Conservation (phyloP, 1,140 invertebrate species). For the Capitella teleta region DNA sequence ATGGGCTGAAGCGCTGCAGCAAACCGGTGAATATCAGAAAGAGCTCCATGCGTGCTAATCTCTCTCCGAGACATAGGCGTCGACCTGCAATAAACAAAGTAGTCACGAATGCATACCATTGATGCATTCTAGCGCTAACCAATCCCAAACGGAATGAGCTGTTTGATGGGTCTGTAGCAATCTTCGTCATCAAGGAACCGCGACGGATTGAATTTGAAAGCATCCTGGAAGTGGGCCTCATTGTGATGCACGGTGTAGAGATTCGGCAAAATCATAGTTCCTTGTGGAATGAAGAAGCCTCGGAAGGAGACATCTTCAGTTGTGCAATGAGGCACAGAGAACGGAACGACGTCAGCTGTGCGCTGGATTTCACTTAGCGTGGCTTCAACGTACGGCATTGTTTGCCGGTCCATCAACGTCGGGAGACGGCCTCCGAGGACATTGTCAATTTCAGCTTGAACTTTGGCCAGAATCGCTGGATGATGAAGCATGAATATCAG, state of each 20-base stretch:
- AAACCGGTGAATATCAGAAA: slow-evolving; percentile 19
- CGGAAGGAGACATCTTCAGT: slow-evolving; percentile 23
- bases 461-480: slow-evolving; percentile 54
- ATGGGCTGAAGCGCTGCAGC: slow-evolving; percentile 20
- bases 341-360: slow-evolving; percentile 31
- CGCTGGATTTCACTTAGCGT: slow-evolving; percentile 31
- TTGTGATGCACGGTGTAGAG: slow-evolving; percentile 49
- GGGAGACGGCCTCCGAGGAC: slow-evolving; percentile 69
- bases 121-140: too few relatives aligned
- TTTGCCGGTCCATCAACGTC: slow-evolving; percentile 57
- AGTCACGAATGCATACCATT: too few relatives aligned
- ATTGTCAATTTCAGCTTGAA: slow-evolving; percentile 75
- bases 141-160: slow-evolving; percentile 18
- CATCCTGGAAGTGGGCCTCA: slow-evolving; percentile 4
- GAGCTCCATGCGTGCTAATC: slow-evolving; percentile 18
- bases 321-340: slow-evolving; percentile 32
- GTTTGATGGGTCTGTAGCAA: slow-evolving; percentile 52
- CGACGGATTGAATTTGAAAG: slow-evolving; percentile 7
- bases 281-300: slow-evolving; percentile 62
- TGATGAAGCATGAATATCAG: slow-evolving; percentile 66
- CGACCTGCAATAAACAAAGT: slow-evolving; percentile 9
- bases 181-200: slow-evolving; percentile 49
- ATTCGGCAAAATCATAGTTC: slow-evolving; percentile 69
- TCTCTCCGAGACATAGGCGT: slow-evolving; percentile 18
- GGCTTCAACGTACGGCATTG: slow-evolving; percentile 23